Evolutionary conservation across 35 echinoderm and acorn worm genomes (phyloP).

Genomic region (Acanthaster planci): DNA sequence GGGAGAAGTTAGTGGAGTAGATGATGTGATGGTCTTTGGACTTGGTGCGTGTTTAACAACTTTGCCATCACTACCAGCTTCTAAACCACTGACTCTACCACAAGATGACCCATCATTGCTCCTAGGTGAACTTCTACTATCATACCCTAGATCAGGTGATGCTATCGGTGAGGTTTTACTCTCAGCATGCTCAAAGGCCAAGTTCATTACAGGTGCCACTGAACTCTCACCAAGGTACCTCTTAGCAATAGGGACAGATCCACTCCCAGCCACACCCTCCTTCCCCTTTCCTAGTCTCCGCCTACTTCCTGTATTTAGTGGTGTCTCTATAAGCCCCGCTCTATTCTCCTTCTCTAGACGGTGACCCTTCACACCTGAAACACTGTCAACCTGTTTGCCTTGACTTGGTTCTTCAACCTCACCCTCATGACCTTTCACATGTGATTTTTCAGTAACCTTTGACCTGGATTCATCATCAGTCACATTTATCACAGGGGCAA

Average conservation of each 20-base stretch:
- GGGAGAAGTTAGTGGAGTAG: slow-evolving; percentile 3
- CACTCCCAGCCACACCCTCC: not conserved
- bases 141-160: slow-evolving; percentile 5
- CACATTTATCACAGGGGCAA: too few relatives aligned
- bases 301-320: not conserved
- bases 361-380: too few relatives aligned
- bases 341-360: not conserved
- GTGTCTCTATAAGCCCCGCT: not conserved
- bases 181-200: not conserved
- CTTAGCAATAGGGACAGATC: not conserved
- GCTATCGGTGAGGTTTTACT: not conserved
- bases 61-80: not conserved
- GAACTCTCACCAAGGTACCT: not conserved
- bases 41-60: not conserved
- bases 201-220: not conserved
- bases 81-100: not conserved
- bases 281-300: not conserved
- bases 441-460: too few relatives aligned
- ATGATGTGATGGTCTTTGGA: not conserved
- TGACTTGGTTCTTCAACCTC: too few relatives aligned
- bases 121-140: not conserved
- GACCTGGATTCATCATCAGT: too few relatives aligned
- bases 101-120: not conserved
- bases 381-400: too few relatives aligned
- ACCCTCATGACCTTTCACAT: too few relatives aligned